phyloP scores from a whole-genome alignment of 2,797 vertebrate species.

The Phyllotis vaccarum region DNA sequence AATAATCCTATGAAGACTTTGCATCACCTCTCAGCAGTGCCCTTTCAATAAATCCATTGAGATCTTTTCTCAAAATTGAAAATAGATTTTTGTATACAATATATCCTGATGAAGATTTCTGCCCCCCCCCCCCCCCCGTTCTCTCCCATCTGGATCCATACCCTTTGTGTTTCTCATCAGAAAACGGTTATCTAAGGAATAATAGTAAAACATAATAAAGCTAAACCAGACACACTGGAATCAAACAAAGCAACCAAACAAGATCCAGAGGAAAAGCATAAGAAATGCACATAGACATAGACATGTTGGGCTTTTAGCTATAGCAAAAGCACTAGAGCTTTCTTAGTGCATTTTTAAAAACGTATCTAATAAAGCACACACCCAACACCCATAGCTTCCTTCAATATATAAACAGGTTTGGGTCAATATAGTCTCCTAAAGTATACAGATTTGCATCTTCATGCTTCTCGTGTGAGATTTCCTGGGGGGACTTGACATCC shows the following conservation, averaged over 20 bases:
- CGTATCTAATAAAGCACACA: background rate
- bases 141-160: background rate
- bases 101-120: background rate
- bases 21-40: constrained; percentile 3
- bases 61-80: background rate
- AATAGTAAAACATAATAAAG: background rate
- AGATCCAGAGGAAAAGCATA: background rate
- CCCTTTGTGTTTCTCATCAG: background rate
- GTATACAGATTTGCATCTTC: background rate
- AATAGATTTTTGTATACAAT: background rate
- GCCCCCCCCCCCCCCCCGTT: background rate
- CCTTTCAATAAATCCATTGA: constrained; percentile 9
- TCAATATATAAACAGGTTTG: constrained; percentile 29
- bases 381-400: background rate
- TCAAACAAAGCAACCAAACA: background rate
- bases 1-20: background rate
- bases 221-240: background rate
- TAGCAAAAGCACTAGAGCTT: background rate
- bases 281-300: background rate
- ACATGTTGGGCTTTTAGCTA: background rate
- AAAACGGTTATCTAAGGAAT: background rate
- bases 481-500: background rate
- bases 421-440: constrained; percentile 44
- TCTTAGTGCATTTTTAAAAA: constrained; percentile 3
- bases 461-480: background rate